Evolutionary conservation across 2,113 vertebrate species (phyloP), one percentile per base, ranked within the genome.

Genomic region (Rattus norvegicus): DNA sequence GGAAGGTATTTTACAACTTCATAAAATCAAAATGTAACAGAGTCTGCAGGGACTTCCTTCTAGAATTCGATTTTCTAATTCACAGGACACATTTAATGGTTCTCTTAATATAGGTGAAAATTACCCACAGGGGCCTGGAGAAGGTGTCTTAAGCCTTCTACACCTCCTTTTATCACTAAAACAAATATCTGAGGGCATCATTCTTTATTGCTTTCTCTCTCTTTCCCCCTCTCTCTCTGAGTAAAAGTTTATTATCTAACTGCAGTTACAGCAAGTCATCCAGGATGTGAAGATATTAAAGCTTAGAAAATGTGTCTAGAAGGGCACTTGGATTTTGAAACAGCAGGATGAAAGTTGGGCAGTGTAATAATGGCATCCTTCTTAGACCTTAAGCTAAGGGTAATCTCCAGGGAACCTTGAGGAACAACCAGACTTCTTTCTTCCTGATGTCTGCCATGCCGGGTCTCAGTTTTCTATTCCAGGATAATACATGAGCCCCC

Each of bases 191-290:
- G 20, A 88, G 28, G 39, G 36, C n/a, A 79, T 39, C 30, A 85
- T 84, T 93, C 52, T 85, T 77, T 75, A 24, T 61, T 72, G n/a
- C 39, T 56, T 19, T 75, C 1, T 85, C 72, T 94, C n/a, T 90
- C 47, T n/a, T 77, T 7, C 36, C 49, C 36, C 49, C 28, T 73
- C 1, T 84, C 43, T 93, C 39, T 36, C 79, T 7, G 1, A 96
- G 33, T 81, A 88, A 92, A 93, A 95, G 52, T 69, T 90, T 65
- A 1, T 75, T 83, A 87, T 85, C 88, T 95, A 92, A 95, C 91
- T 33, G 49, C 19, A 83, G 89, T 83, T 92, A 73, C 69, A 30
- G 43, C 47, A 49, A 67, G 84, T 90, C 81, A 90, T 16, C 61
- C 67, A 91, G 85, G 69, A 89, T 0, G 0, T 39, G 26, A 90